Evolutionary conservation across 2,113 vertebrate genomes (phyloP).

Genomic region (Chamaetylas fuelleborni): DNA sequence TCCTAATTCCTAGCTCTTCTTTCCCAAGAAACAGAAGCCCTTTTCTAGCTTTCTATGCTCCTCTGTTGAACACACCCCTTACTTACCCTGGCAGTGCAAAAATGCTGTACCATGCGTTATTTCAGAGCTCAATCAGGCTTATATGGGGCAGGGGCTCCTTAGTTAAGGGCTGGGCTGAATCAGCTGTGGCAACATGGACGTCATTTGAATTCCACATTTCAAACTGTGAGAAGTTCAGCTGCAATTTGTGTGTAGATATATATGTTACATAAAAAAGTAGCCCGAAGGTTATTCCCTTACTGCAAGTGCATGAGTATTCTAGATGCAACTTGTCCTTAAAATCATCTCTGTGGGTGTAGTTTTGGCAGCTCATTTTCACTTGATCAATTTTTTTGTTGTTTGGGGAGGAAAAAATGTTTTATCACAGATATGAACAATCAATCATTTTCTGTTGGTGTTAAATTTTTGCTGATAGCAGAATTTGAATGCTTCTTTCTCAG

Average conservation of each 20-base stretch:
- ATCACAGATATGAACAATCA: not conserved
- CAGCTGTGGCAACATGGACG: not conserved
- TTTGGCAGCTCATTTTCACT: not conserved
- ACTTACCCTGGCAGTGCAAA: not conserved
- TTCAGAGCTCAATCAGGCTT: not conserved
- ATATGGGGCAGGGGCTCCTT: not conserved
- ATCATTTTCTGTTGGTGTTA: not conserved
- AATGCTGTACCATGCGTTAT: not conserved
- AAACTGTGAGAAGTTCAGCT: not conserved
- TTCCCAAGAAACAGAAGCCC: not conserved
- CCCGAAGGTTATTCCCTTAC: not conserved
- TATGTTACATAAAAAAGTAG: not conserved
- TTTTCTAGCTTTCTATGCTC: not conserved
- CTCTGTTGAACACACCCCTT: not conserved
- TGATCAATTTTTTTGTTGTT: not conserved
- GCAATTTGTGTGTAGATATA: not conserved
- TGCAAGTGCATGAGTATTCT: not conserved
- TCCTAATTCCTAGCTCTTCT: not conserved
- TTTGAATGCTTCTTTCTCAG: not conserved
- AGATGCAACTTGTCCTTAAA: not conserved
- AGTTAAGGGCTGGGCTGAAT: not conserved
- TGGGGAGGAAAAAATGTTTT: not conserved
- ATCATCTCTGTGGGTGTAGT: not conserved
- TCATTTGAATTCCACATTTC: not conserved
- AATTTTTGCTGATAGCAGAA: not conserved